Evolutionary conservation across 2,888 invertebrate species (phyloP).

Genomic region (Mesoligia furuncula): DNA sequence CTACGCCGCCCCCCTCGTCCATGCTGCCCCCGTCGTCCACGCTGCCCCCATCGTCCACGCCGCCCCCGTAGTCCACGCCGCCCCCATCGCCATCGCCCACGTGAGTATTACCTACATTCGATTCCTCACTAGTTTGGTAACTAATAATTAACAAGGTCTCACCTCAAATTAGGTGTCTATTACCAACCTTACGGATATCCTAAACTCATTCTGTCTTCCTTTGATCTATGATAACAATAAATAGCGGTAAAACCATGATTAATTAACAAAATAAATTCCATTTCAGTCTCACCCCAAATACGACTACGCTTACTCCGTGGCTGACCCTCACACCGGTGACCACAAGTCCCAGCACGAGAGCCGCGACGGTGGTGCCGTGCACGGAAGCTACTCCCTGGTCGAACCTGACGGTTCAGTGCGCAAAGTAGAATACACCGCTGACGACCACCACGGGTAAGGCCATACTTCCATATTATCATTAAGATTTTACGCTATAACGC

Average conservation of each 20-base stretch:
- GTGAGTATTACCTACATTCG: slow-evolving; percentile 73
- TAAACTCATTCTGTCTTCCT: slow-evolving; percentile 47
- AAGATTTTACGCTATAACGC: background rate
- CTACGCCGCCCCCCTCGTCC: slow-evolving; percentile 73
- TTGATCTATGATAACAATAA: slow-evolving; percentile 29
- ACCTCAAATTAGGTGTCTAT: slow-evolving; percentile 35
- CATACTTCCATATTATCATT: background rate
- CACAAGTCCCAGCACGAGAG: slow-evolving; percentile 91
- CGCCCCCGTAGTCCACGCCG: slow-evolving; percentile 77
- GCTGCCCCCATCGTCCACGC: slow-evolving; percentile 80
- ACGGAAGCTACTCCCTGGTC: slow-evolving; percentile 92
- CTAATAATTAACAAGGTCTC: slow-evolving; percentile 23
- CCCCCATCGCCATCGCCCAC: slow-evolving; percentile 78
- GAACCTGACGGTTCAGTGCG: slow-evolving; percentile 92
- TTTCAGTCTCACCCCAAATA: slow-evolving; percentile 91
- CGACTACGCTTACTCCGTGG: slow-evolving; percentile 91
- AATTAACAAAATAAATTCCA: slow-evolving; percentile 7
- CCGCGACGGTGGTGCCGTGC: slow-evolving; percentile 92
- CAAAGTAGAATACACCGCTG: slow-evolving; percentile 92
- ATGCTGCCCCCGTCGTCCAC: slow-evolving; percentile 80
- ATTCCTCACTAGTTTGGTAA: background rate
- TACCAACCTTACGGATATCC: slow-evolving; percentile 45
- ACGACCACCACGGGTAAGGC: slow-evolving; percentile 90
- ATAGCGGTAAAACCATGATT: slow-evolving; percentile 14
- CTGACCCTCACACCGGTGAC: slow-evolving; percentile 91